These are phyloP conservation scores for Peromyscus polionotus DNA, from an alignment of 2,113 vertebrate species.

Conservation along the genomic window DNA sequence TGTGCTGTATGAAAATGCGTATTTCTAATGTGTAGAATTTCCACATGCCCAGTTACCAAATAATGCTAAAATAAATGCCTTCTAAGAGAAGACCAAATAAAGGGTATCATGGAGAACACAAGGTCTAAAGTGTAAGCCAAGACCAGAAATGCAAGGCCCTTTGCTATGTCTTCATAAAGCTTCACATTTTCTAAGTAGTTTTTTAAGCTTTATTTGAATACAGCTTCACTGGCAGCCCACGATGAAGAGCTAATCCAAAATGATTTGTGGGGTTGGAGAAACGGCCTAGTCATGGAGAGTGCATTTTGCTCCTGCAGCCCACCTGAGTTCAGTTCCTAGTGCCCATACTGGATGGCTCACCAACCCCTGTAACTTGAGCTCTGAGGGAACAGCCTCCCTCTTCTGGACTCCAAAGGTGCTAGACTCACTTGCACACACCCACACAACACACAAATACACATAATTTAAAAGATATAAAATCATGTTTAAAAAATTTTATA, in stretches of 20 bases:
- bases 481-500: neutral
- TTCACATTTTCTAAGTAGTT: neutral
- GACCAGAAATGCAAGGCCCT: neutral
- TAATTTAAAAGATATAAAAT: neutral
- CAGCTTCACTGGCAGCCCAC: neutral
- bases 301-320: neutral
- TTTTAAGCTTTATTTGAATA: neutral
- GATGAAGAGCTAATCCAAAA: neutral
- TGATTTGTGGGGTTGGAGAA: neutral
- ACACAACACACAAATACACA: neutral
- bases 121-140: neutral
- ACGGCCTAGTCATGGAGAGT: neutral
- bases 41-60: neutral
- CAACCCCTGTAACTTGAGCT: neutral
- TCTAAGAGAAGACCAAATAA: neutral
- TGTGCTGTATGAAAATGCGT: neutral
- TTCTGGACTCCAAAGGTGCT: neutral
- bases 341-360: neutral
- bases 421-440: neutral
- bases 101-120: neutral
- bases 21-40: neutral
- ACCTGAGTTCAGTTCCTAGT: neutral
- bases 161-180: neutral
- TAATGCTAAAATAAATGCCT: neutral
- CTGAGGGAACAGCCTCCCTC: neutral